Percentiles rank a stretch among this genome's conserved stretches.
Conservation (phyloP, 2,113 vertebrate genomes). For the Lipophrys pholis region DNA sequence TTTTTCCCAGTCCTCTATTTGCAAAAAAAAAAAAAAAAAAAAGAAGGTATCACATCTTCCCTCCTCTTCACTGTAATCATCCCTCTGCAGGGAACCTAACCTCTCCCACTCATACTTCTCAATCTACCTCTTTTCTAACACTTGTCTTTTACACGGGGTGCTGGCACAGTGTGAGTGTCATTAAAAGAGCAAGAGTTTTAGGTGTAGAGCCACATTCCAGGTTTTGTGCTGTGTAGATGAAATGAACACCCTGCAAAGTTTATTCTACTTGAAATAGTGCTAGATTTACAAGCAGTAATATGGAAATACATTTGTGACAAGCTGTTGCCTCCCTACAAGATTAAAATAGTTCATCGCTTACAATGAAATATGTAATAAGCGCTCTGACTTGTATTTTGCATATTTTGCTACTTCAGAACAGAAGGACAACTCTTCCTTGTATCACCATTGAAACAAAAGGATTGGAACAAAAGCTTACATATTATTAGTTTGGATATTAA, state of each 20-base stretch:
- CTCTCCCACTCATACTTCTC: background rate
- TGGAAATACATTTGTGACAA: constrained; percentile 1
- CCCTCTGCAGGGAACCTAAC: background rate
- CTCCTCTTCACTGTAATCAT: background rate
- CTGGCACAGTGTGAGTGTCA: background rate
- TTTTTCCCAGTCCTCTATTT: background rate
- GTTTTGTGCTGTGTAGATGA: background rate
- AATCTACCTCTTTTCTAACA: background rate
- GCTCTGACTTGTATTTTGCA: constrained; percentile 2
- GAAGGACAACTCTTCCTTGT: background rate
- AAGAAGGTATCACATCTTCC: background rate
- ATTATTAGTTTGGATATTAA: constrained; percentile 48
- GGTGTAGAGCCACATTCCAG: background rate
- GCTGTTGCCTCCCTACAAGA: background rate
- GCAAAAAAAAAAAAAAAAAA: background rate
- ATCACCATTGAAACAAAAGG: constrained; percentile 21
- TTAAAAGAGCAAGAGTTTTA: too few species aligned
- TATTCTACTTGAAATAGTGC: background rate
- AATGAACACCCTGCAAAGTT: background rate
- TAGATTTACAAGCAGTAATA: constrained; percentile 9
- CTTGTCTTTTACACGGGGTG: background rate
- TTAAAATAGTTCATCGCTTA: background rate
- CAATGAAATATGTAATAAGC: constrained; percentile 23
- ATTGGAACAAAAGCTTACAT: constrained; percentile 32
- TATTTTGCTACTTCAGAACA: constrained; percentile 16